These are phyloP conservation scores for Iguana delicatissima DNA, from an alignment of 2,797 vertebrate genomes.

Conservation along the genomic window DNA sequence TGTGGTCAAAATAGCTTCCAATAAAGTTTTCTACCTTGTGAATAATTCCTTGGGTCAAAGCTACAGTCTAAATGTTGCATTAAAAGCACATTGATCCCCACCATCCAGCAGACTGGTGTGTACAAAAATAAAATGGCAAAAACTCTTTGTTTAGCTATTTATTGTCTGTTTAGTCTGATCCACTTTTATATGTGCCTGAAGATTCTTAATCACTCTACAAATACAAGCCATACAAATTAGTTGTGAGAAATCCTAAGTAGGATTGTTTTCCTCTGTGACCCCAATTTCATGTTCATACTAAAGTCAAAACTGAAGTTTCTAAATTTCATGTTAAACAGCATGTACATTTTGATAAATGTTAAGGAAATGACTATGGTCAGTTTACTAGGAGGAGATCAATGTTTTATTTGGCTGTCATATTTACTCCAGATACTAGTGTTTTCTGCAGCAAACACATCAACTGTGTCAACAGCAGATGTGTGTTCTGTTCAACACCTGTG, in stretches of 20 bases:
- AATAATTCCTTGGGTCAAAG: neutral
- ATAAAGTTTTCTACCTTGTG: neutral
- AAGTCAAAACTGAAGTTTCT: neutral
- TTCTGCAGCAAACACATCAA: neutral
- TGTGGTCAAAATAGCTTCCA: conserved; percentile 33
- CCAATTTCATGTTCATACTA: neutral
- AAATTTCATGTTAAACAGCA: neutral
- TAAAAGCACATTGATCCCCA: conserved; percentile 61
- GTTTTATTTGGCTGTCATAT: neutral
- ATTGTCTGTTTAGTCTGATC: neutral
- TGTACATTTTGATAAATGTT: neutral
- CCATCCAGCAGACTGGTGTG: conserved; percentile 22
- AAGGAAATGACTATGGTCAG: neutral
- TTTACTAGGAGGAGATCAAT: neutral
- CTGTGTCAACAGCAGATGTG: neutral
- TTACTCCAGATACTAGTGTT: neutral
- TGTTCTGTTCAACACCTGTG: neutral
- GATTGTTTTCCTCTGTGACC: neutral
- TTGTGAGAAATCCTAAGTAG: neutral
- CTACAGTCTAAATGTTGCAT: conserved; percentile 46
- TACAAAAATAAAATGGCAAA: neutral
- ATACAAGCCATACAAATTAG: conserved; percentile 1
- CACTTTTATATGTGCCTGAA: neutral
- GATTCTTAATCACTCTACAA: conserved; percentile 1
- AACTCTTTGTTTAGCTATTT: neutral